These are phyloP conservation scores for Halcyon malimbica DNA, from an alignment of 2,113 vertebrate species.

Conservation along the genomic window DNA sequence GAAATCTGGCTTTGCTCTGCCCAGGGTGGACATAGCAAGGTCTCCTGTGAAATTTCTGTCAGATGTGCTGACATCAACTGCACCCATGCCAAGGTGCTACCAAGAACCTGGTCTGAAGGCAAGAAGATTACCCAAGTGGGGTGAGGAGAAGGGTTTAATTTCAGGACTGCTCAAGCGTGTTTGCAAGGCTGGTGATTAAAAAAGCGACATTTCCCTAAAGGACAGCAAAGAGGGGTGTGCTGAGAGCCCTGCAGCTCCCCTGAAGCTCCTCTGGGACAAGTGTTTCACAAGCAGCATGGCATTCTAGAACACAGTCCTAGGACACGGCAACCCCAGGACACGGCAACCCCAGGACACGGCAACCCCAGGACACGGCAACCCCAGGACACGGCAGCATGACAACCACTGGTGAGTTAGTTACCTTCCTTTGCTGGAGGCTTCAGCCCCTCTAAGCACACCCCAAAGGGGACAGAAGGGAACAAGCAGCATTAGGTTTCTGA, in stretches of 20 bases:
- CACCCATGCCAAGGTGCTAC: rapidly evolving
- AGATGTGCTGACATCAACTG: rapidly evolving
- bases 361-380: neutral
- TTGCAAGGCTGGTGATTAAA: neutral
- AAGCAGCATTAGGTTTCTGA: neutral
- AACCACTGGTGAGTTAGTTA: constrained; percentile 49
- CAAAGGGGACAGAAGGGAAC: neutral
- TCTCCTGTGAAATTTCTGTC: neutral
- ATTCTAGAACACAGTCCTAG: neutral
- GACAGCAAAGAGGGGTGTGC: neutral
- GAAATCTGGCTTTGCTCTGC: neutral
- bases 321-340: neutral
- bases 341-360: neutral
- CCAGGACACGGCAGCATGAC: neutral
- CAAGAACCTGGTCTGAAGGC: neutral
- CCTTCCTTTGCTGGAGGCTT: neutral
- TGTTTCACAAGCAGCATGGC: neutral
- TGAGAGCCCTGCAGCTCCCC: neutral
- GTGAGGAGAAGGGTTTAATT: neutral
- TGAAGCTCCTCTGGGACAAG: neutral
- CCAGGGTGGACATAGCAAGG: rapidly evolving
- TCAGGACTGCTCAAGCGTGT: neutral
- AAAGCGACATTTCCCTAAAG: neutral
- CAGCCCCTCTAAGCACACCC: neutral
- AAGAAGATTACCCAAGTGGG: neutral